Evolutionary conservation across 2,888 invertebrate genomes (phyloP).

Genomic region (Scrobipalpa costella): DNA sequence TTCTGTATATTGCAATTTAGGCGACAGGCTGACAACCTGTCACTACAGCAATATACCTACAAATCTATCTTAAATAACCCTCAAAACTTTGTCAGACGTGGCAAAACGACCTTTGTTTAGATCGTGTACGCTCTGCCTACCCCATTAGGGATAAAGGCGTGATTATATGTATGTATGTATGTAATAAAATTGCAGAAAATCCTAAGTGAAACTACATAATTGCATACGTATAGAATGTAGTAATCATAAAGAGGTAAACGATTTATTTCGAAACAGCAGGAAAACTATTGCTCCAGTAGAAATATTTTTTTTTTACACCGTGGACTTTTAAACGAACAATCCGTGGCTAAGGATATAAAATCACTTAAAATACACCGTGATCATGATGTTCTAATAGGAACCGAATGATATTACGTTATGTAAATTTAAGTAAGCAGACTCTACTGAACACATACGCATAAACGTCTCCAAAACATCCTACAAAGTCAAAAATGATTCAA

Average conservation of each 20-base stretch:
- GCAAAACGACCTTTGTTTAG: too few species aligned
- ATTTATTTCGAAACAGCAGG: neutral
- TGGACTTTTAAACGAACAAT: neutral
- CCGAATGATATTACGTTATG: constrained; percentile 48
- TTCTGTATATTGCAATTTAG: too few species aligned
- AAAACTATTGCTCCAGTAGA: neutral
- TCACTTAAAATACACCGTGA: constrained; percentile 28
- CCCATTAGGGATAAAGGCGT: too few species aligned
- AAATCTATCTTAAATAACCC: too few species aligned
- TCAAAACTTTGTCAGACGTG: too few species aligned
- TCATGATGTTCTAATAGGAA: constrained; percentile 48
- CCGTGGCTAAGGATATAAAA: neutral
- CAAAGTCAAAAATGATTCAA: constrained; percentile 63
- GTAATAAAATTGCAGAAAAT: too few species aligned
- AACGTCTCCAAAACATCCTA: constrained; percentile 50
- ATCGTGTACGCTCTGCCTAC: too few species aligned
- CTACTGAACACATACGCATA: constrained; percentile 44
- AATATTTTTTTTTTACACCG: neutral
- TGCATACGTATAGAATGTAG: too few species aligned
- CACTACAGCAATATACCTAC: too few species aligned
- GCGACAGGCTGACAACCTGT: too few species aligned
- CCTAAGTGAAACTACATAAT: too few species aligned
- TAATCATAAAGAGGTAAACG: neutral
- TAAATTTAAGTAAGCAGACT: constrained; percentile 37
- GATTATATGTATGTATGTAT: too few species aligned